phyloP scores from a whole-genome alignment of 2,113 vertebrate genomes.

The Pedionomus torquatus region DNA sequence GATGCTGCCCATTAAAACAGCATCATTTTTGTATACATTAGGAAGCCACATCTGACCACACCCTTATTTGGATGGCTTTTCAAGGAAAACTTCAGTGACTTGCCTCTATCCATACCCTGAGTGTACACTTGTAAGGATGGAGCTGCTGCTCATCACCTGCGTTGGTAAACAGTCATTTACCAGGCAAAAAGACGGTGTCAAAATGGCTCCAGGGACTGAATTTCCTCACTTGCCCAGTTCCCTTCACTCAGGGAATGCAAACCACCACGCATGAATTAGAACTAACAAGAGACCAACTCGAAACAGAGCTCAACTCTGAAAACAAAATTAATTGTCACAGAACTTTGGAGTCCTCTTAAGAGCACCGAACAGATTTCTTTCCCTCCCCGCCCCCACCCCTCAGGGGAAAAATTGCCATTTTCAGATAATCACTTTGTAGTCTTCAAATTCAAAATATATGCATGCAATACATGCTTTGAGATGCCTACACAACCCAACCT shows the following conservation, averaged over 20 bases:
- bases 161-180: neutral
- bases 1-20: rapidly evolving
- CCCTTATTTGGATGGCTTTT: neutral
- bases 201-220: neutral
- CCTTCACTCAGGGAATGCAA: rapidly evolving
- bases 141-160: neutral
- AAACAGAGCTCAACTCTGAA: neutral
- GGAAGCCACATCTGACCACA: neutral
- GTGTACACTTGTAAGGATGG: rapidly evolving
- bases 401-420: neutral
- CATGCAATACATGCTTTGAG: neutral
- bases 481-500: neutral
- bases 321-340: neutral
- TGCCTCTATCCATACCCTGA: rapidly evolving
- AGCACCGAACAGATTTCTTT: neutral
- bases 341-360: neutral
- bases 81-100: neutral
- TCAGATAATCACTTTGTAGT: neutral
- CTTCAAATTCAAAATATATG: neutral
- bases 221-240: neutral
- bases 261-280: rapidly evolving
- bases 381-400: no score
- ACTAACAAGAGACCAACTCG: neutral
- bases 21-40: neutral
- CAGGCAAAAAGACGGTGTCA: neutral